phyloP scores from a whole-genome alignment of 2,888 invertebrate species.

The Galerucella calmariensis region DNA sequence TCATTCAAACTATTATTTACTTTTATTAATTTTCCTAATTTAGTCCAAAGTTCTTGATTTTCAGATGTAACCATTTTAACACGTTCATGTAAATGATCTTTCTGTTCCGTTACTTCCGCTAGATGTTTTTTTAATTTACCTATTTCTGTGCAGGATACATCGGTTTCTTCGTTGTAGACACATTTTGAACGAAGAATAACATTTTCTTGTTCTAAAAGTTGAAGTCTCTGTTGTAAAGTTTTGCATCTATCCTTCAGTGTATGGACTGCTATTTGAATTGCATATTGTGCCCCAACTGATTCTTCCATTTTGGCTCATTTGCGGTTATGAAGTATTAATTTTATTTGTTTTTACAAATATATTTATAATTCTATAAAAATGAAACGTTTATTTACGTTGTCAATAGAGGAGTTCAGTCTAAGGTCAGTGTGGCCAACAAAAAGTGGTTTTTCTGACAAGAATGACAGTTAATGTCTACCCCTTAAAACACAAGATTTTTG shows the following conservation, averaged over 20 bases:
- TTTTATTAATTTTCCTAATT: constrained; percentile 74
- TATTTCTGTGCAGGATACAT: constrained; percentile 51
- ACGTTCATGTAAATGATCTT: constrained; percentile 80
- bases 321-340: background rate
- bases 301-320: constrained; percentile 55
- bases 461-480: too few species aligned
- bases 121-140: constrained; percentile 60
- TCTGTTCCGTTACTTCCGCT: constrained; percentile 78
- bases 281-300: constrained; percentile 66
- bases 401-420: too few species aligned
- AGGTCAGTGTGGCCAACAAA: too few species aligned
- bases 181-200: constrained; percentile 69
- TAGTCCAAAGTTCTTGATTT: constrained; percentile 83
- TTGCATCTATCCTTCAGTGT: constrained; percentile 86
- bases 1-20: constrained; percentile 69
- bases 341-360: background rate
- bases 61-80: constrained; percentile 85
- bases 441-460: too few species aligned
- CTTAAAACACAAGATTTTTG: too few species aligned
- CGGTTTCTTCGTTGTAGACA: constrained; percentile 48
- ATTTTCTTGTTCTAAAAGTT: constrained; percentile 81
- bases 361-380: background rate
- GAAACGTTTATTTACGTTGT: background rate
- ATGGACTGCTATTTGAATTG: constrained; percentile 80
- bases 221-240: constrained; percentile 77